Percentiles rank a stretch among this genome's conserved stretches.
Evolutionary conservation across 2,113 vertebrate genomes (phyloP).

Genomic region (Leptodactylus fuscus): DNA sequence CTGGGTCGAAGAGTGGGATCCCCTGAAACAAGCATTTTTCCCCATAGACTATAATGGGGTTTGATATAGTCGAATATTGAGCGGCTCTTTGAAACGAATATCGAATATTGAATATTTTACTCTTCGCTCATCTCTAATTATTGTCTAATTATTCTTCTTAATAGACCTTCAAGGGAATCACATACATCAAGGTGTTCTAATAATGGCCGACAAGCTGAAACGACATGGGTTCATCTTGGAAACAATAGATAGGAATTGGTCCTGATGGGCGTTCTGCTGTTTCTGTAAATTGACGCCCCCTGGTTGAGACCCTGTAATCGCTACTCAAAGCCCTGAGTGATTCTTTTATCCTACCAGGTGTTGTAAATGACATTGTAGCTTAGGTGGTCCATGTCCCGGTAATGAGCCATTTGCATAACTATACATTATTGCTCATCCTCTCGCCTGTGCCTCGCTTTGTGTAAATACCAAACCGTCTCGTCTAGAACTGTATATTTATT

Average conservation of each 20-base stretch:
- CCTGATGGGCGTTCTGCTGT: neutral
- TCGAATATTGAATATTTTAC: too few relatives aligned
- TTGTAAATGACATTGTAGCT: conserved; percentile 13
- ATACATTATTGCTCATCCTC: conserved; percentile 13
- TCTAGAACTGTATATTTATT: neutral
- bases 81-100: too few relatives aligned
- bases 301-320: neutral
- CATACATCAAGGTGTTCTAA: neutral
- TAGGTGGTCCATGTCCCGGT: neutral
- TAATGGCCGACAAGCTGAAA: neutral
- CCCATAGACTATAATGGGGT: too few relatives aligned
- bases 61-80: too few relatives aligned
- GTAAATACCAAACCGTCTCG: neutral
- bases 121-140: too few relatives aligned
- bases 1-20: too few relatives aligned
- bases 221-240: neutral
- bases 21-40: too few relatives aligned
- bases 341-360: neutral
- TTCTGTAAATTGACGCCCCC: neutral
- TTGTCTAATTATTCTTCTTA: neutral
- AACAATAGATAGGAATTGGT: neutral
- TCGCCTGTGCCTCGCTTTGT: neutral
- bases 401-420: conserved; percentile 24
- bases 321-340: neutral
- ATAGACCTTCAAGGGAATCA: neutral